Evolutionary conservation across 2,888 invertebrate genomes (phyloP).

Genomic region (Thymelicus sylvestris): DNA sequence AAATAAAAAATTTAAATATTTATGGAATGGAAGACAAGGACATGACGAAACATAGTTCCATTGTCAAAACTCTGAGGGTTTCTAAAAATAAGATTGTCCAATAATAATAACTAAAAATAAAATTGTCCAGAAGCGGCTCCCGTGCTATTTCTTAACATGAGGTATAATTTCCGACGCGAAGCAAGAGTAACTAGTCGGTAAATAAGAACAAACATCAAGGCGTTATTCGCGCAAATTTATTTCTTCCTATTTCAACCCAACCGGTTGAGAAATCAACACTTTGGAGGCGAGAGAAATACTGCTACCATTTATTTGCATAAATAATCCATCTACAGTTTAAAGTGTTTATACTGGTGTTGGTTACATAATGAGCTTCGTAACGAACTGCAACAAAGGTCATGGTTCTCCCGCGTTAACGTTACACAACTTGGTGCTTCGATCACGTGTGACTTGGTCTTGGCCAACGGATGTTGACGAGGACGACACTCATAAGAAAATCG

Average conservation of each 20-base stretch:
- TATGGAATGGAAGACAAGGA: no score
- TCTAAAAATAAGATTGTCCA: no score
- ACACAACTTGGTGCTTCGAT: conserved; percentile 31
- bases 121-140: no score
- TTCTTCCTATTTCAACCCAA: conserved; percentile 23
- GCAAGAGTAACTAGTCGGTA: no score
- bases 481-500: neutral
- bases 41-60: no score
- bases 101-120: no score
- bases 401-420: conserved; percentile 27
- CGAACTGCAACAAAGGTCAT: conserved; percentile 34
- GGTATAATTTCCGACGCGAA: no score
- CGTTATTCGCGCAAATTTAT: neutral
- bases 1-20: no score
- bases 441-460: conserved; percentile 33
- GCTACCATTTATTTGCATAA: conserved; percentile 31
- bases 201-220: neutral
- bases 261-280: conserved; percentile 26
- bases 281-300: conserved; percentile 19
- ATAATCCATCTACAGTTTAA: conserved; percentile 22
- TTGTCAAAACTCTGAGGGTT: no score
- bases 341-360: neutral
- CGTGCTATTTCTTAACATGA: no score
- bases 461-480: conserved; percentile 20
- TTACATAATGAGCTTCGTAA: conserved; percentile 27